Percentiles rank a stretch among this genome's conserved stretches.
Evolutionary conservation across 1,140 invertebrate species (phyloP).

Genomic region (Camponotus vicinus): DNA sequence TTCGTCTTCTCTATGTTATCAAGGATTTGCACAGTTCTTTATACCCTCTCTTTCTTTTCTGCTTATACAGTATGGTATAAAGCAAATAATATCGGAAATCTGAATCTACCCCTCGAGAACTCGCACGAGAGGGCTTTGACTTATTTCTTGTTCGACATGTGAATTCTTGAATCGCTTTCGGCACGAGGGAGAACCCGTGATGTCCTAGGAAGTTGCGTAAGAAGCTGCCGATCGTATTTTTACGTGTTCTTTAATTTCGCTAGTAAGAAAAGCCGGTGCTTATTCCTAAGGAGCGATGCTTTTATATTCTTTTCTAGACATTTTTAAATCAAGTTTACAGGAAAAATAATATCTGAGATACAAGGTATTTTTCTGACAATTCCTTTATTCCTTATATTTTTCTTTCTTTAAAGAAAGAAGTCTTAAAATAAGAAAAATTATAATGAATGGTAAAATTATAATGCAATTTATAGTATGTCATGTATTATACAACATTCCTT

Average conservation of each 20-base stretch:
- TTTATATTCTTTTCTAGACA: constrained; percentile 9
- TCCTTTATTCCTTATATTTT: neutral
- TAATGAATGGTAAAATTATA: neutral
- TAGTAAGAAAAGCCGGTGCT: neutral
- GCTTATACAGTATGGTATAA: constrained; percentile 14
- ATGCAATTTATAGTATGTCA: neutral
- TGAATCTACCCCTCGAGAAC: constrained; percentile 54
- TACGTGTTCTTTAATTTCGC: constrained; percentile 50
- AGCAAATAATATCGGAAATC: constrained; percentile 64
- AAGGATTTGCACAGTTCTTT: constrained; percentile 53
- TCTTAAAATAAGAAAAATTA: neutral
- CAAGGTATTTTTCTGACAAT: neutral
- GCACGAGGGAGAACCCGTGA: no score
- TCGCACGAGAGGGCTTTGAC: constrained; percentile 20
- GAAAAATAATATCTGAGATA: neutral
- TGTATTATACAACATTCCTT: neutral
- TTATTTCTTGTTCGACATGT: constrained; percentile 12
- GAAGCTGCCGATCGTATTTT: constrained; percentile 32
- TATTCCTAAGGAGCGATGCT: neutral
- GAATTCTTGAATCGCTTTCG: constrained; percentile 2
- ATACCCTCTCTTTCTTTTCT: neutral
- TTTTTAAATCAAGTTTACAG: neutral
- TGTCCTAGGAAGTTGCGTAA: constrained; percentile 36
- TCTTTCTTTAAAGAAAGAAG: neutral
- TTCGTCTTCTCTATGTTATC: constrained; percentile 15